Evolutionary conservation across 2,113 vertebrate genomes (phyloP).

Genomic region (Cochlearius cochlearius): DNA sequence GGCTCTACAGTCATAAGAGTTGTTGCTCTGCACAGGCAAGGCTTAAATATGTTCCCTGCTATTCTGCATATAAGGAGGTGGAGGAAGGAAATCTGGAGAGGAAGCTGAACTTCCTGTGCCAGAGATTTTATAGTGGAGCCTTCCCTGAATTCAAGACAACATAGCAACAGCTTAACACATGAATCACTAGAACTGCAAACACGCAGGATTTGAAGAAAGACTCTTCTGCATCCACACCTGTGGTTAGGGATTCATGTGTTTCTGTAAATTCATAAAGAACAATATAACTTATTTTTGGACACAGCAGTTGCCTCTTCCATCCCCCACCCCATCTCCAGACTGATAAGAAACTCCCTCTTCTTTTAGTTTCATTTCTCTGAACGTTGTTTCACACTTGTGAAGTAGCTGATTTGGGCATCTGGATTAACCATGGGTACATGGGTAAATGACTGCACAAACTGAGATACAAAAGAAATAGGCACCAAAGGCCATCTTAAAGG

Average conservation of each 20-base stretch:
- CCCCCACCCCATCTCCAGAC: neutral
- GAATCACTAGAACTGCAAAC: neutral
- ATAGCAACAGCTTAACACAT: neutral
- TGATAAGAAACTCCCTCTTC: neutral
- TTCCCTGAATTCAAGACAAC: slow-evolving; percentile 34
- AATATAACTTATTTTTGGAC: neutral
- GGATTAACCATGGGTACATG: neutral
- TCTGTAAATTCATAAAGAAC: neutral
- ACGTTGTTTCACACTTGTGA: neutral
- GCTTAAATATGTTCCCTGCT: neutral
- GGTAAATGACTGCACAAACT: neutral
- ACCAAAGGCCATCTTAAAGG: neutral
- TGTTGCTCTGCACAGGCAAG: neutral
- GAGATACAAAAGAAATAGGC: neutral
- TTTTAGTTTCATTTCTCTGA: slow-evolving; percentile 37
- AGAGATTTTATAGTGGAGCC: slow-evolving; percentile 19
- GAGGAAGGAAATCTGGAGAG: slow-evolving; percentile 60
- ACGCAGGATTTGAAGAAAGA: neutral
- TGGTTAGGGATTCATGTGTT: neutral
- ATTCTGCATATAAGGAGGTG: neutral
- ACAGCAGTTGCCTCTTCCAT: neutral
- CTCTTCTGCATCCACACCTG: neutral
- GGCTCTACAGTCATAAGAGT: neutral
- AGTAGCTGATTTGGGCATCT: neutral
- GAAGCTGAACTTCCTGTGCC: slow-evolving; percentile 50